Evolutionary conservation across 2,888 invertebrate species (phyloP).

Genomic region (Formica aserva): DNA sequence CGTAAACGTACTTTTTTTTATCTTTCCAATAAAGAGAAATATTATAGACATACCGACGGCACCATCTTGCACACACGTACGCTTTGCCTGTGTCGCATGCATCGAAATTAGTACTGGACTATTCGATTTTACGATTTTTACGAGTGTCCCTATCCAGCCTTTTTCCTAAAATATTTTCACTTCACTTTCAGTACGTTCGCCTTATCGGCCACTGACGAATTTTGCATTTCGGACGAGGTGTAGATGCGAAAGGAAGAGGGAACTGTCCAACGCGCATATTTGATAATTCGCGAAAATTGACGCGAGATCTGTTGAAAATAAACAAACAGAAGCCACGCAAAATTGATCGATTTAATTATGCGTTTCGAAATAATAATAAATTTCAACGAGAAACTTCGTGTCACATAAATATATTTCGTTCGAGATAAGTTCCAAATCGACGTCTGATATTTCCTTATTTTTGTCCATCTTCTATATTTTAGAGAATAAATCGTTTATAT

Average conservation of each 20-base stretch:
- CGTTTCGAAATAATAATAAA: neutral
- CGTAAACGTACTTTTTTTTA: constrained; percentile 25
- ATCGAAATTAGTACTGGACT: neutral
- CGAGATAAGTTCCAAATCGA: neutral
- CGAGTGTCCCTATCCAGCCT: constrained; percentile 25
- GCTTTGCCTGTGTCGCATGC: neutral
- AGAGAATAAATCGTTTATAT: neutral
- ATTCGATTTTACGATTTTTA: constrained; percentile 42
- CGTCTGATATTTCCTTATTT: neutral
- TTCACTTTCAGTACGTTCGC: neutral
- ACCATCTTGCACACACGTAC: neutral
- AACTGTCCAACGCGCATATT: neutral
- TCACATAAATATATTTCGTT: neutral
- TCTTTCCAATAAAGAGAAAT: constrained; percentile 11
- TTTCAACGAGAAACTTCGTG: neutral
- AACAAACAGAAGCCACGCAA: neutral
- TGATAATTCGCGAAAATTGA: neutral
- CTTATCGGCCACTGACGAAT: neutral
- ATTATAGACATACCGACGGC: neutral
- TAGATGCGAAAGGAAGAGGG: neutral
- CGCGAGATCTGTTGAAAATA: neutral
- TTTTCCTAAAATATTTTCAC: constrained; percentile 5
- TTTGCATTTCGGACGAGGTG: neutral
- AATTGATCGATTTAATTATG: neutral
- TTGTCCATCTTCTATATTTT: neutral